Percentiles rank a stretch among this genome's conserved stretches.
phyloP scores from a whole-genome alignment of 2,113 vertebrate genomes.

The Pungitius pungitius region DNA sequence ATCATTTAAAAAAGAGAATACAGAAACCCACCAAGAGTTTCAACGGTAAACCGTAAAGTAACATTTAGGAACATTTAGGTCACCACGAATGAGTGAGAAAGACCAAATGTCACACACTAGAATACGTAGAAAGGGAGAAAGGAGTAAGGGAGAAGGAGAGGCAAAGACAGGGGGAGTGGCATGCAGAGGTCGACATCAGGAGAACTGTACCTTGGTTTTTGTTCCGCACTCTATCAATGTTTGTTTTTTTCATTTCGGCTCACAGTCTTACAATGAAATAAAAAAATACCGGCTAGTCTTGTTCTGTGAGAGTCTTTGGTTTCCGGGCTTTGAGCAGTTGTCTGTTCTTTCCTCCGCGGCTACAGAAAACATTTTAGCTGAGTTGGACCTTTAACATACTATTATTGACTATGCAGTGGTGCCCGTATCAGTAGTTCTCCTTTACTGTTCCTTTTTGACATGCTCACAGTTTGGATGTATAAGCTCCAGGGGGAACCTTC shows the following conservation, averaged over 20 bases:
- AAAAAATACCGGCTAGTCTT: neutral
- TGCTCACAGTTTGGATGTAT: neutral
- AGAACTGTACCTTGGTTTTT: constrained; percentile 11
- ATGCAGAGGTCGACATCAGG: constrained; percentile 10
- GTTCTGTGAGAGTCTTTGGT: neutral
- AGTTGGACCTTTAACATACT: too few relatives aligned
- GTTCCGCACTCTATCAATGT: neutral
- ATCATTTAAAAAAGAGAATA: neutral
- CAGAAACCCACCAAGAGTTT: neutral
- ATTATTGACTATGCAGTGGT: constrained; percentile 3
- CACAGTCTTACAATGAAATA: neutral
- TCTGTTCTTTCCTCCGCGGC: neutral
- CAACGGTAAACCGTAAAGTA: neutral
- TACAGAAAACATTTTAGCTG: neutral
- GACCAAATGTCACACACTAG: neutral
- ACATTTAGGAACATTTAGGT: neutral
- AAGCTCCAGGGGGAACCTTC: neutral
- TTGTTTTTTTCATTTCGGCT: neutral
- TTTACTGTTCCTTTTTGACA: neutral
- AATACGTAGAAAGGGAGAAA: neutral
- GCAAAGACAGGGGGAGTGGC: neutral
- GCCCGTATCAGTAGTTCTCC: constrained; percentile 1
- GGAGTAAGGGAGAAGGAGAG: neutral
- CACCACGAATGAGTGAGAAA: neutral
- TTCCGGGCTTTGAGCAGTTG: neutral